phyloP scores from a whole-genome alignment of 2,797 vertebrate species.

The Rachycentron canadum region DNA sequence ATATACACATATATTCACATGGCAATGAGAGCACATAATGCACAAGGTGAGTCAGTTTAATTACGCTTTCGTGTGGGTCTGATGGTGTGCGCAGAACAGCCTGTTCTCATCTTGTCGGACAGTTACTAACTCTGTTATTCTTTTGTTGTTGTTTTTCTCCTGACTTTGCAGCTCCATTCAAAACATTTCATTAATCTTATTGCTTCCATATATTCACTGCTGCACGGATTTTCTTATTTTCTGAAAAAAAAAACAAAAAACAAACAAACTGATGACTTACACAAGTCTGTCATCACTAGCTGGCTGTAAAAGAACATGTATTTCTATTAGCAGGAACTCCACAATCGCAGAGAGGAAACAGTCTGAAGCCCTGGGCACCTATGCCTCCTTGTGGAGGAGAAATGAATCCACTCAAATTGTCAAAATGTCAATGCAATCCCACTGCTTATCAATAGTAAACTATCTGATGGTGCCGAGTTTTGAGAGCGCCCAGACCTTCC shows the following conservation, averaged over 20 bases:
- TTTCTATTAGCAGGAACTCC: neutral
- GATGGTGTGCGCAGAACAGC: neutral
- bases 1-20: conserved; percentile 17
- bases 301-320: conserved; percentile 8
- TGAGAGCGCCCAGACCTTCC: neutral
- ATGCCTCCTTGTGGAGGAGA: neutral
- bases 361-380: neutral
- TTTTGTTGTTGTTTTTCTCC: conserved; percentile 35
- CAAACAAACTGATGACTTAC: conserved; percentile 15
- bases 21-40: conserved; percentile 22
- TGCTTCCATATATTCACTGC: neutral
- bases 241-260: neutral
- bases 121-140: conserved; percentile 17
- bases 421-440: too few relatives aligned
- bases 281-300: conserved; percentile 16
- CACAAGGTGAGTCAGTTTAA: conserved; percentile 55
- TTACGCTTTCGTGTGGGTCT: conserved; percentile 16
- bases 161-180: conserved; percentile 37
- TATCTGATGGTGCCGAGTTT: neutral
- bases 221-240: conserved; percentile 9
- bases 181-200: conserved; percentile 40
- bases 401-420: neutral
- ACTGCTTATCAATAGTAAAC: neutral
- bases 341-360: neutral
- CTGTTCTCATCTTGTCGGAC: conserved; percentile 5